Base-by-base conservation (phyloP, 1,140 invertebrate species). In the Caenorhabditis elegans region DNA sequence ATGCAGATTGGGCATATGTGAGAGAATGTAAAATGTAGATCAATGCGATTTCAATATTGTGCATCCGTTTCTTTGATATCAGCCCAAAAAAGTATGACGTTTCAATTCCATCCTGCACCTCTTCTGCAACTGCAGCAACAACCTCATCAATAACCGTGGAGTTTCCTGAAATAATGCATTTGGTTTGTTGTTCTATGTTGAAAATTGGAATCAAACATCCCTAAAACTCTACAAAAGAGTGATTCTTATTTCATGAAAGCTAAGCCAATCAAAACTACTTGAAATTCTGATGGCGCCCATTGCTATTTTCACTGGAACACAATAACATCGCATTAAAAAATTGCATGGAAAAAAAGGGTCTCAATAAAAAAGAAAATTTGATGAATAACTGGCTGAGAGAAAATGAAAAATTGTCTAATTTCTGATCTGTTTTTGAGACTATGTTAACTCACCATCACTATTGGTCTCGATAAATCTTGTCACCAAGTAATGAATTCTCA, bases 1-100 rank as follows among this genome's bases (percentile, higher is more conserved):
- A 88, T 19, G 87, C 87, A 70, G 83, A 86, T 76, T 88, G 87
- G 1, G 87, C 78, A 65, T 88, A 88, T 4, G 87, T 87, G 8
- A 88, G 65, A 6, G 87, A 80, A 46, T 88, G 87, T 3, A 88
- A 36, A 22, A 88, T 24, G 60, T 88, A 88, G 77, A 88, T 83
- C 22, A 86, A 3, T 1, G 34, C 34, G 19, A 70, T 70, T 24
- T 70, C 5, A 22, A 70, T 39, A 13, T 70, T 70, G 19, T 43
- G 34, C 31, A n/a, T 11, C 0, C 60, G 60, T 43, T 22, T 70
- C n/a, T 70, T 34, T 2, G 31, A 39, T 3, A 70, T 22, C 1
- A 70, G n/a, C 1, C 34, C 60, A 13, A 39, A 70, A 1, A 70
- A 43, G 15, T 19, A 39, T 13, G 60, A 34, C 15, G 3, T 31